phyloP scores from a whole-genome alignment of 2,113 vertebrate species.

The Bostrychus sinensis region DNA sequence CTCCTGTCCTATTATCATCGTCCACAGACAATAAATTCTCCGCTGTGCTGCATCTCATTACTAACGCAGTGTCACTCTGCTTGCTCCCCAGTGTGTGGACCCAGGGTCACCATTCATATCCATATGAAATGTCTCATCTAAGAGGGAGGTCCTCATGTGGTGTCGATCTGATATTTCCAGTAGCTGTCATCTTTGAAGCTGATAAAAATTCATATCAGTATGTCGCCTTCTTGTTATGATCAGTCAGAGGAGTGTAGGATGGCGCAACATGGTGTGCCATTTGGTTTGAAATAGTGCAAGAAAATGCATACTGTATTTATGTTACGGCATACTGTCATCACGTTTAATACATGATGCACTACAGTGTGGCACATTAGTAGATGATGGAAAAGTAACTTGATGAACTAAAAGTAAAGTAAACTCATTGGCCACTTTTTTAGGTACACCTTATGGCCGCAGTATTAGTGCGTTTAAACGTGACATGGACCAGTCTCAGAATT shows the following conservation, averaged over 20 bases:
- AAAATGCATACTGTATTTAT: not conserved
- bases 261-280: not conserved
- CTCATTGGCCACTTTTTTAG: too few species aligned
- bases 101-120: slow-evolving; percentile 48
- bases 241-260: not conserved
- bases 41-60: slow-evolving; percentile 56
- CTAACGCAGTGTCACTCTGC: slow-evolving; percentile 38
- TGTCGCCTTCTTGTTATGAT: not conserved
- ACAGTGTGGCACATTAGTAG: slow-evolving; percentile 53
- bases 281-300: not conserved
- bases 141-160: slow-evolving; percentile 15
- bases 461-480: too few species aligned
- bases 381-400: too few species aligned
- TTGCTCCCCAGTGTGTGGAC: slow-evolving; percentile 30
- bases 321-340: not conserved
- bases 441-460: too few species aligned
- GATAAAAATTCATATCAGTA: slow-evolving; percentile 13
- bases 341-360: slow-evolving; percentile 12
- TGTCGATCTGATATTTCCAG: slow-evolving; percentile 15
- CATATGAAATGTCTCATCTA: slow-evolving; percentile 47
- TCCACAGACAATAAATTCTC: slow-evolving; percentile 55
- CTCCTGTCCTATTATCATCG: slow-evolving; percentile 54
- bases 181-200: slow-evolving; percentile 12
- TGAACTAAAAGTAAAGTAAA: too few species aligned
- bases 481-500: too few species aligned